phyloP scores from a whole-genome alignment of 1,140 invertebrate genomes.

The Diuraphis noxia region DNA sequence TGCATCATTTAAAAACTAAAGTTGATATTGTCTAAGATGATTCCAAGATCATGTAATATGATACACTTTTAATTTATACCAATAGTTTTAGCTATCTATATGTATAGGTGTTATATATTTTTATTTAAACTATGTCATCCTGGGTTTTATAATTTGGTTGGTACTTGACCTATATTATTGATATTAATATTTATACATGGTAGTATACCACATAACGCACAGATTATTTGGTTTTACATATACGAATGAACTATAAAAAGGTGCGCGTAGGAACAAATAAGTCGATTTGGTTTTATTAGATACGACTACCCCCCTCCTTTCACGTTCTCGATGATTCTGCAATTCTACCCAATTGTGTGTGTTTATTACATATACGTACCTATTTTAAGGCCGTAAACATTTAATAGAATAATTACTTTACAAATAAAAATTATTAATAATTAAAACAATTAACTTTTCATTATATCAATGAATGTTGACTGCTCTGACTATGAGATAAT shows the following conservation, averaged over 20 bases:
- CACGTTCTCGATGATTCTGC: not conserved
- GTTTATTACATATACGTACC: not conserved
- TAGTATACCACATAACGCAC: not conserved
- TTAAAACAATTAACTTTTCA: not conserved
- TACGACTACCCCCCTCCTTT: not conserved
- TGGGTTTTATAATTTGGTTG: no score
- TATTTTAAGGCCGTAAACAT: not conserved
- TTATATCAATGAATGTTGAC: not conserved
- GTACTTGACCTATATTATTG: not conserved
- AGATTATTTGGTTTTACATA: not conserved
- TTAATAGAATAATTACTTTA: slow-evolving; percentile 6
- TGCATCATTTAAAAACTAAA: no score
- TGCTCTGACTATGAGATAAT: not conserved
- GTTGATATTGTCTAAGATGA: no score
- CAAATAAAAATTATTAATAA: not conserved
- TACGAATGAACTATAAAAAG: not conserved
- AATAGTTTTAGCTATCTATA: no score
- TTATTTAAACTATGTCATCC: no score
- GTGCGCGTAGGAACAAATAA: not conserved
- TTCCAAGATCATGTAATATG: no score
- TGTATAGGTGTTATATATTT: no score
- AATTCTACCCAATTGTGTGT: not conserved
- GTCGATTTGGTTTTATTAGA: not conserved
- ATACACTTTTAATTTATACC: no score
- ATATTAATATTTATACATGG: not conserved